Base-by-base conservation (phyloP, 2,888 invertebrate species). In the Achlya flavicornis region DNA sequence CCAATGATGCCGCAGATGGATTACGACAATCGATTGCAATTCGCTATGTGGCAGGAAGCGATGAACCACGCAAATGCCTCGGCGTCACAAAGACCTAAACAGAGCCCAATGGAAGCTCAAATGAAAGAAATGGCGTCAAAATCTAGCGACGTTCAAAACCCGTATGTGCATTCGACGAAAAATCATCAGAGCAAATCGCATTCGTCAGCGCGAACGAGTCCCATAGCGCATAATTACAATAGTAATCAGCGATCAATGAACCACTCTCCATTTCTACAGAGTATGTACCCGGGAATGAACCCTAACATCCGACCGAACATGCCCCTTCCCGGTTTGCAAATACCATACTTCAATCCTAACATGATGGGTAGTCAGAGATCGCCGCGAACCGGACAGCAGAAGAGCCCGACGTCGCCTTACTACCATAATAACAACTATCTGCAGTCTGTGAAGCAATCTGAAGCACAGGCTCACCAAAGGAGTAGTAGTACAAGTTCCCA, bases 1-100 rank as follows among this genome's bases (percentile, higher is more conserved):
- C 92, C 92, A 0, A 85, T 89, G 81, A 84, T 91, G 86, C 87
- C 92, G 1, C 85, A 82, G 6, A 83, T 92, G 92, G 95, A 94
- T 69, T 95, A 95, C 78, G 92, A 92, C 16, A 95, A 92, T 73
- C 92, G 94, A 32, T 83, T 95, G 73, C 95, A 95, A 73, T 87
- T 95, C 73, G 95, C 95, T 0, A 94, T 96, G 93, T 96, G 96
- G 96, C 96, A 96, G 77, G 96, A 96, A 81, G 95, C 95, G 3
- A 93, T 96, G 89, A 89, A 94, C 48, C 95, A 95, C 65, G 94
- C 95, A 8, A 91, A 89, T 72, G 84, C 60, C 19, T 26, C 87
- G 8, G 76, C 87, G 33, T 77, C 87, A 4, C 93, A 93, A 66
- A 83, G 92, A 63, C 77, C 89, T 11, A 92, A 93, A 73, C 74